Percentiles rank a stretch among this genome's conserved stretches.
Conservation (phyloP, 2,888 invertebrate genomes). For the Nomada hirtipes region DNA sequence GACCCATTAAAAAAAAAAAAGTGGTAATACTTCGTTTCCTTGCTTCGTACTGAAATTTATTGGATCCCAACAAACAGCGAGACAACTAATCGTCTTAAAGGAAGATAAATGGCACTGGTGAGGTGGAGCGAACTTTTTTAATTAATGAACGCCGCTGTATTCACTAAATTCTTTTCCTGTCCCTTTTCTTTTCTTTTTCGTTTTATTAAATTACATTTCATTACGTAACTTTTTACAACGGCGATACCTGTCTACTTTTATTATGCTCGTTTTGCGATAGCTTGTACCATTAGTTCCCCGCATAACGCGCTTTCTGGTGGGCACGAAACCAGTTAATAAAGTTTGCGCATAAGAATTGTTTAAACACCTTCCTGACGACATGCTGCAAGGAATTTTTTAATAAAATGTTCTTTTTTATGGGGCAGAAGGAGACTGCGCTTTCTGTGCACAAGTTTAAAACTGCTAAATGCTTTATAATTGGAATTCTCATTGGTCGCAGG, state of each 20-base stretch:
- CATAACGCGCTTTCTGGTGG: constrained; percentile 5
- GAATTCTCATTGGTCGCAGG: too few species aligned
- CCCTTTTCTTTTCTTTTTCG: too few species aligned
- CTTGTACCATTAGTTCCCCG: constrained; percentile 18
- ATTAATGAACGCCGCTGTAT: constrained; percentile 33
- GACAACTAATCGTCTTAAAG: constrained; percentile 19
- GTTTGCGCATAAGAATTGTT: constrained; percentile 20
- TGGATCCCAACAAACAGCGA: constrained; percentile 10
- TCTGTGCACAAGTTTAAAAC: not conserved
- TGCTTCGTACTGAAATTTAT: not conserved
- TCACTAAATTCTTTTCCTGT: constrained; percentile 17
- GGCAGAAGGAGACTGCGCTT: not conserved
- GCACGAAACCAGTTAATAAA: constrained; percentile 35
- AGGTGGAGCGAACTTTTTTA: constrained; percentile 30
- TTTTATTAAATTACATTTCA: constrained; percentile 35
- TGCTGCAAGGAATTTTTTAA: not conserved
- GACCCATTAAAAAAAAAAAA: not conserved
- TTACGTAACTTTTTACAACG: constrained; percentile 48
- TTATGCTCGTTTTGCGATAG: constrained; percentile 32
- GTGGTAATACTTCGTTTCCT: not conserved
- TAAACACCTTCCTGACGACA: constrained; percentile 3
- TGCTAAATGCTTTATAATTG: not conserved
- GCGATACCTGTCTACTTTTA: constrained; percentile 26
- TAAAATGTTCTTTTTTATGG: not conserved
- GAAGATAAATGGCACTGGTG: constrained; percentile 12